These are phyloP conservation scores for Caenorhabditis sulstoni DNA, from an alignment of 2,888 invertebrate genomes.

Conservation along the genomic window DNA sequence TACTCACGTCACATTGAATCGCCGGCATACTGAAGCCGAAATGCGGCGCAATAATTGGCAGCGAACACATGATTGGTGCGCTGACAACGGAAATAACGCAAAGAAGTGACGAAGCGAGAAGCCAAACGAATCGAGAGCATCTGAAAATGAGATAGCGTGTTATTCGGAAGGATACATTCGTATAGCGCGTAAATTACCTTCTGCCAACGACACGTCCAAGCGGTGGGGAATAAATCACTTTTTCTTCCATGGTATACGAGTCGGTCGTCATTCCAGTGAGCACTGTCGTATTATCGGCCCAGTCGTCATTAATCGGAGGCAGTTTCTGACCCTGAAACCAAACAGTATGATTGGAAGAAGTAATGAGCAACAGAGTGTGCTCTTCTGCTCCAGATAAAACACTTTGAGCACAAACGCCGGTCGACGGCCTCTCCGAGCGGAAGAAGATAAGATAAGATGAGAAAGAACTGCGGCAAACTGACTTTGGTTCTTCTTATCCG, in stretches of 20 bases:
- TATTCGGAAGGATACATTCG: not conserved
- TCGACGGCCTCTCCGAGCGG: too few relatives aligned
- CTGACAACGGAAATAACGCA: slow-evolving; percentile 73
- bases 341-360: not conserved
- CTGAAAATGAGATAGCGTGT: slow-evolving; percentile 49
- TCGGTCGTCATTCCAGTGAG: slow-evolving; percentile 78
- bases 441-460: slow-evolving; percentile 10
- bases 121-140: slow-evolving; percentile 76
- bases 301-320: slow-evolving; percentile 68
- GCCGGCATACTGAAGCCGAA: slow-evolving; percentile 68
- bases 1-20: slow-evolving; percentile 73
- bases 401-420: not conserved
- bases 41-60: slow-evolving; percentile 69
- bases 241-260: slow-evolving; percentile 72
- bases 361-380: not conserved
- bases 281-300: slow-evolving; percentile 79
- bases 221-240: slow-evolving; percentile 64
- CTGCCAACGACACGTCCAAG: slow-evolving; percentile 65
- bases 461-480: not conserved
- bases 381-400: too few relatives aligned
- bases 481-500: too few relatives aligned
- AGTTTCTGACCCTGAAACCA: slow-evolving; percentile 63
- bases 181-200: slow-evolving; percentile 55
- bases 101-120: slow-evolving; percentile 66
- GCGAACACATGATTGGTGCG: slow-evolving; percentile 75